Percentiles rank a stretch among this genome's conserved stretches.
These are phyloP conservation scores for Amphiduros pacificus DNA, from an alignment of 2,888 invertebrate genomes.

Conservation along the genomic window DNA sequence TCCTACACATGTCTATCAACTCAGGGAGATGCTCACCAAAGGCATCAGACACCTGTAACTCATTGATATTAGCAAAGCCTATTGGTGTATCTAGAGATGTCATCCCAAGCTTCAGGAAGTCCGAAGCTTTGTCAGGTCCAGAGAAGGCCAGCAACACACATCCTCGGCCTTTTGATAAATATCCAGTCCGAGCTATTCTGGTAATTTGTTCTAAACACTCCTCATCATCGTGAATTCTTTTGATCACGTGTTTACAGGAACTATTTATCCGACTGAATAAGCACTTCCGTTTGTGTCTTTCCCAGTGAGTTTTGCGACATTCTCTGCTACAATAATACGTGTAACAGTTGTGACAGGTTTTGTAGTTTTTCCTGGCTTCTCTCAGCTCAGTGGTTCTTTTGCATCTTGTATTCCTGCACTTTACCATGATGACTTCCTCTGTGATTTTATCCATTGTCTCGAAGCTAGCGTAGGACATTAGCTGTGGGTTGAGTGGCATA, in stretches of 20 bases:
- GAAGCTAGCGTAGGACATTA: no score
- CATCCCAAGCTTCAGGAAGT: slow-evolving; percentile 72
- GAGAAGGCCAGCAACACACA: slow-evolving; percentile 90
- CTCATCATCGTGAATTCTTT: slow-evolving; percentile 59
- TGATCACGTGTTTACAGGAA: slow-evolving; percentile 72
- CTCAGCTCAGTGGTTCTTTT: slow-evolving; percentile 59
- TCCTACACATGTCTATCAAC: slow-evolving; percentile 81
- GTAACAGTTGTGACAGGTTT: slow-evolving; percentile 93
- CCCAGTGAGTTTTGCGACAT: slow-evolving; percentile 90
- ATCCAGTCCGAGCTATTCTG: slow-evolving; percentile 80
- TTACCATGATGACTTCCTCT: slow-evolving; percentile 31
- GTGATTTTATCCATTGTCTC: no score
- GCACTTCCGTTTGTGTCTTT: slow-evolving; percentile 82
- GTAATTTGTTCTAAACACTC: slow-evolving; percentile 70
- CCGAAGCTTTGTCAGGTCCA: slow-evolving; percentile 82
- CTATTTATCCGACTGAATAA: slow-evolving; percentile 87
- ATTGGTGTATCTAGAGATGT: slow-evolving; percentile 76
- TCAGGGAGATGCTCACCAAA: slow-evolving; percentile 83
- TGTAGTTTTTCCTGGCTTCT: slow-evolving; percentile 81
- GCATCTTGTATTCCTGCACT: slow-evolving; percentile 53
- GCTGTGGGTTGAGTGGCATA: no score
- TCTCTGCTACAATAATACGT: slow-evolving; percentile 91
- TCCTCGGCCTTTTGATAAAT: slow-evolving; percentile 81
- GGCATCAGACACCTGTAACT: slow-evolving; percentile 74
- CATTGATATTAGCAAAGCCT: slow-evolving; percentile 65